Conservation (phyloP, 2,888 invertebrate genomes). For the Allolobophora icterica region DNA sequence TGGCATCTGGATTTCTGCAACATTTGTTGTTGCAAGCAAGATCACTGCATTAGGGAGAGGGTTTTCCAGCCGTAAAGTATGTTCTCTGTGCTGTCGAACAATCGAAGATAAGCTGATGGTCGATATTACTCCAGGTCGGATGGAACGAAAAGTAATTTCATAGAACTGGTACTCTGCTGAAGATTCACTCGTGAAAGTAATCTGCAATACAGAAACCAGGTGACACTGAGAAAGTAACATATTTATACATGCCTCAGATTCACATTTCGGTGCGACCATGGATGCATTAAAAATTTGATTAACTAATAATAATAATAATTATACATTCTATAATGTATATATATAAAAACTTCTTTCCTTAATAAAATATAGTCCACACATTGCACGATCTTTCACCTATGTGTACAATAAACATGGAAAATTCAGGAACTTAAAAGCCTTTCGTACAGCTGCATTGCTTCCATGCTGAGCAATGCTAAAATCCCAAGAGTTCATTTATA, state of each 20-base stretch:
- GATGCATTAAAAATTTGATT: no score
- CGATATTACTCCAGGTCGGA: constrained; percentile 57
- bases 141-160: constrained; percentile 61
- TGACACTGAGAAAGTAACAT: background rate
- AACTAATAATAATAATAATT: no score
- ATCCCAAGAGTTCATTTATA: background rate
- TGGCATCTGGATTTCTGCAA: constrained; percentile 62
- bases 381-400: no score
- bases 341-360: no score
- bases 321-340: background rate
- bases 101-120: constrained; percentile 61
- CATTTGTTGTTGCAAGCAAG: constrained; percentile 58
- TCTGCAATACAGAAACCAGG: constrained; percentile 51
- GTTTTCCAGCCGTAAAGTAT: constrained; percentile 62
- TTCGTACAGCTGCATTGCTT: no score
- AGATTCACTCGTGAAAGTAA: constrained; percentile 63
- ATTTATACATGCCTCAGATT: background rate
- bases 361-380: no score
- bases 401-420: no score
- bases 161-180: constrained; percentile 64
- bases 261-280: no score
- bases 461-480: background rate
- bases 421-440: no score
- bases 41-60: constrained; percentile 59
- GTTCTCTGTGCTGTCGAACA: constrained; percentile 61